Base-by-base conservation (phyloP, 1,140 invertebrate species). In the Apocrypta bakeri region DNA sequence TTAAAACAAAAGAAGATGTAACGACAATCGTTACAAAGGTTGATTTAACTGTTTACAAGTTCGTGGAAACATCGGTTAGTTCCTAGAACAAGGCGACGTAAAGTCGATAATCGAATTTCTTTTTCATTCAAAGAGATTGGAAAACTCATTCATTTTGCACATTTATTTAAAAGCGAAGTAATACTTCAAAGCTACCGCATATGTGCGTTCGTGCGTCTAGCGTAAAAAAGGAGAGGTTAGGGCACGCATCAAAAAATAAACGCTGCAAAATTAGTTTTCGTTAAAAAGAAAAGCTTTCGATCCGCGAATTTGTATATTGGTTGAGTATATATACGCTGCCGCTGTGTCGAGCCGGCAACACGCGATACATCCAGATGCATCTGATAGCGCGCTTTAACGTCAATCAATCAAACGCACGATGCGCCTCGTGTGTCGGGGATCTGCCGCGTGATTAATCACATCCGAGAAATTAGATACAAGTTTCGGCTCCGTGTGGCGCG, bases 321-420 rank as follows among this genome's bases (percentile, higher is more conserved):
- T 56, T 56, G n/a, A 56, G 48, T 21, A 6, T 42, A n/a, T n/a
- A n/a, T 21, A 21, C 48, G 33, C 33, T 2, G 33, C 33, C 33
- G 9, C 3, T 37, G n/a, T n/a, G n/a, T n/a, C n/a, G n/a, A n/a
- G n/a, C 33, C 33, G 2, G 33, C 33, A 37, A 9, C 2, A 9
- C 33, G 48, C 14, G 48, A 29, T 12, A 61, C 29, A 75, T 63
- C 73, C 73, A 75, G 73, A 75, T 75, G 73, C 29, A 61, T 29
- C 21, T 63, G 73, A 75, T 75, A 63, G 73, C 42, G 48, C 73
- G 42, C 56, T 75, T 31, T 63, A 75, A 63, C 42, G 73, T 75
- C 73, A 75, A 75, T 75, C 73, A 75, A 75, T 75, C 73, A 75
- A 63, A 75, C 11, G 14, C 42, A 75, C 73, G 72, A 29, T 31